Base-by-base conservation (phyloP, 2,113 vertebrate species). In the Empidonax alnorum region DNA sequence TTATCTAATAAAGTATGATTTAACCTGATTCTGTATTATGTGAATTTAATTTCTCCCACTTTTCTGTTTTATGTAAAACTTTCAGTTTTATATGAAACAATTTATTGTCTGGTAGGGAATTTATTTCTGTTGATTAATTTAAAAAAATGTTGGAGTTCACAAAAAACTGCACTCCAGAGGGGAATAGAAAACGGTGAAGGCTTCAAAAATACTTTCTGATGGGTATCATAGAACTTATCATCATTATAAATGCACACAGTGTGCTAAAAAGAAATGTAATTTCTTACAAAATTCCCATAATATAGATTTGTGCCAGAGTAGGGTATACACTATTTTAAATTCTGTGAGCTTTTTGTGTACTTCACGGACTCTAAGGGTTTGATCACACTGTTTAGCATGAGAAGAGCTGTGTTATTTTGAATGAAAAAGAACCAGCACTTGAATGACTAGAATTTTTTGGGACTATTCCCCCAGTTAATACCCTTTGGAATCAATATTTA, bases 41-140 rank as follows among this genome's bases (percentile, higher is more conserved):
- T 73, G 8, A 79, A 79, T 85, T 94, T 53, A 88, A 87, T 91
- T 90, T 80, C 18, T 91, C 42, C 20, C 10, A 19, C 17, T 35
- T 88, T 91, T 83, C 21, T 59, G 10, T 86, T 88, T 89, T 90
- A 63, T 52, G 15, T 4, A 74, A 74, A 83, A 80, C 10, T 83
- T 80, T 67, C 7, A 67, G 3, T 39, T 75, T 77, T 69, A 47
- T 35, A 53, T 37, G 27, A 67, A 90, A 79, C 17, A 61, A 55
- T 80, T 82, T 42, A 83, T 22, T 66, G 39, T 63, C 24, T 83
- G 3, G 30, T 42, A 21, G 58, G 67, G 56, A 82, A 90, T 90
- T 67, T 80, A 71, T 63, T 93, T 96, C 59, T 85, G 31, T 83
- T 55, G 85, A 85, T 93, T 66, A 93, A 85, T 90, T 86, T 80